Base-by-base conservation (phyloP, 2,113 vertebrate genomes). In the Pampusana beccarii region DNA sequence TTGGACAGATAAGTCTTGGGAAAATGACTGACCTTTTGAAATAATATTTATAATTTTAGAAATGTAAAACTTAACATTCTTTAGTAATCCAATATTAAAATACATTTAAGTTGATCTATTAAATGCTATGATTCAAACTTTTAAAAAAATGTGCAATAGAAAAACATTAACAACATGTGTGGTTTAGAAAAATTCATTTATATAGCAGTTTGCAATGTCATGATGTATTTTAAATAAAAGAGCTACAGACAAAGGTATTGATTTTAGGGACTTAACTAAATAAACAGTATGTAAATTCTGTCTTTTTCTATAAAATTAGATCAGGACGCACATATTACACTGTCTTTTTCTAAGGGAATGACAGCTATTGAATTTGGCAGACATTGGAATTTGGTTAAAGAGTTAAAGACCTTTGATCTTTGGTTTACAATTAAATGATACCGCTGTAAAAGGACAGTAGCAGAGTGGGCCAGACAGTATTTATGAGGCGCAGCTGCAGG, bases 221-320 rank as follows among this genome's bases (percentile, higher is more conserved):
- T 99, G 98, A 99, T 99, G 98, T 99, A 99, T 99, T 99, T 99
- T 99, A 98, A 98, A 99, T 98, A 99, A 99, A 99, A 98, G 98
- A 99, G 98, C 98, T 98, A 98, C 98, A 99, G 98, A 99, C 99
- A 98, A 98, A 99, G 98, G 98, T 99, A 99, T 99, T 99, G 99
- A 99, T 99, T 99, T 99, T 98, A 98, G 98, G 95, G 97, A 98
- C 97, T 98, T 99, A 99, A 99, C 99, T 98, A 98, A 99, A 99
- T 99, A 99, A 99, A 99, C 98, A 98, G 99, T 99, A 99, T 99
- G 99, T 99, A 99, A 99, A 99, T 99, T 98, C 99, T 98, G 99
- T 99, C 98, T 99, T 99, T 99, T 99, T 98, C 98, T 92, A 97
- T 97, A 91, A 99, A 99, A 99, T 99, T 98, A 97, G 99, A 99